These are phyloP conservation scores for Heteromurus nitidus DNA, from an alignment of 2,888 invertebrate genomes.

Conservation along the genomic window DNA sequence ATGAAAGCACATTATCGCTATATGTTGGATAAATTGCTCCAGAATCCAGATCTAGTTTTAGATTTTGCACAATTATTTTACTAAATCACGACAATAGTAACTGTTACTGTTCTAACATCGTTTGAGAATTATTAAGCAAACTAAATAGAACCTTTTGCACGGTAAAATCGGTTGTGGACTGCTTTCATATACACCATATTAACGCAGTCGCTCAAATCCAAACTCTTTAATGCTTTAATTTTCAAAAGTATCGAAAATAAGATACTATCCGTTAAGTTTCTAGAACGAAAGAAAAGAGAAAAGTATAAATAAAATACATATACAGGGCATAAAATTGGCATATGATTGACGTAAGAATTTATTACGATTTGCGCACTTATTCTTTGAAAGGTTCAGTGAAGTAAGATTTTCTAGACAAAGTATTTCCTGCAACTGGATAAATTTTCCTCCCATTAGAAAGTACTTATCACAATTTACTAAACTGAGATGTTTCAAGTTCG, in stretches of 20 bases:
- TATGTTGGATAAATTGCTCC: conserved; percentile 32
- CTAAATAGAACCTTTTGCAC: too few relatives aligned
- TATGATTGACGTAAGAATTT: neutral
- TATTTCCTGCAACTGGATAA: conserved; percentile 58
- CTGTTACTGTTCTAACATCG: too few relatives aligned
- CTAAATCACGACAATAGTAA: too few relatives aligned
- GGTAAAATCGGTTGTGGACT: conserved; percentile 61
- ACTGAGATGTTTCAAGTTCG: conserved; percentile 49
- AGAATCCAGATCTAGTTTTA: too few relatives aligned
- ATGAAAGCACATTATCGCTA: conserved; percentile 57
- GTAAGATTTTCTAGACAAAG: conserved; percentile 52
- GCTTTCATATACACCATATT: conserved; percentile 57
- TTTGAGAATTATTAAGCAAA: too few relatives aligned
- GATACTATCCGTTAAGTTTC: conserved; percentile 54
- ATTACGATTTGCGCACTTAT: too few relatives aligned
- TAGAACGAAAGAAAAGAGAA: conserved; percentile 19
- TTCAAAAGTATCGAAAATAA: conserved; percentile 51
- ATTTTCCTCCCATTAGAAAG: conserved; percentile 63
- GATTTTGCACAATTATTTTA: too few relatives aligned
- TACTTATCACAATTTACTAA: conserved; percentile 60
- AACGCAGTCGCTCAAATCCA: conserved; percentile 47
- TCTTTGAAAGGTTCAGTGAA: conserved; percentile 45
- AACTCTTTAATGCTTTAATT: conserved; percentile 31
- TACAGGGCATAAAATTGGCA: neutral
- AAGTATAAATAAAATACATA: neutral